Base-by-base conservation (phyloP, 2,888 invertebrate genomes). In the Molorchus minor region DNA sequence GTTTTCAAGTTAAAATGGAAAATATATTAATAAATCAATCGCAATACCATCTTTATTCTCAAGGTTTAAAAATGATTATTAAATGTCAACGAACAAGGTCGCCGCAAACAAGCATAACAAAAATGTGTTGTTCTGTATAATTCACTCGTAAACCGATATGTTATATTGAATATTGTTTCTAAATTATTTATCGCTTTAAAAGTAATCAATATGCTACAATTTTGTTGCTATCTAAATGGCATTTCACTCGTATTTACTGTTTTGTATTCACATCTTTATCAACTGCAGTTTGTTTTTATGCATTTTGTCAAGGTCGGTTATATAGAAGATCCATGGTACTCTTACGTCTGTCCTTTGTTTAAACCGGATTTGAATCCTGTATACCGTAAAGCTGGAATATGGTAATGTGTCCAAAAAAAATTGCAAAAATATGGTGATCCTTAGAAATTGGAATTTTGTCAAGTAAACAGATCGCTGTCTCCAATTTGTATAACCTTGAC, bases 1-100 rank as follows among this genome's bases (percentile, higher is more conserved):
- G 67, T 64, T 68, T 65, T 61, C 65, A 56, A 65, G 62, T 56
- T 62, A 64, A 68, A 70, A 68, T 65, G 68, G 67, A 67, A 69
- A 71, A 68, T 69, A 69, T 68, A 69, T 70, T 69, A 68, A 71
- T 71, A 67, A 72, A 73, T 73, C 71, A 71, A 72, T 72, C 64
- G 64, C 69, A 64, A 60, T 63, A 64, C 68, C 72, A 73, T 73
- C 73, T 73, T 72, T 71, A 69, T 70, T 68, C 64, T 66, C 72
- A 72, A 73, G 72, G 73, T 68, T 52, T 36, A 54, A 66, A 65
- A 64, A 65, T 64, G 68, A 70, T 68, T 68, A 71, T 69, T 71
- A 67, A 72, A 72, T 72, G 73, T 73, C 73, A 72, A 70, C 71
- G 68, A 65, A 71, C 73, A 73, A 71, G 70, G 71, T 71, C 67